Evolutionary conservation across 2,797 vertebrate species (phyloP), one percentile per base, ranked within the genome.

Genomic region (Sebastes oblongus): DNA sequence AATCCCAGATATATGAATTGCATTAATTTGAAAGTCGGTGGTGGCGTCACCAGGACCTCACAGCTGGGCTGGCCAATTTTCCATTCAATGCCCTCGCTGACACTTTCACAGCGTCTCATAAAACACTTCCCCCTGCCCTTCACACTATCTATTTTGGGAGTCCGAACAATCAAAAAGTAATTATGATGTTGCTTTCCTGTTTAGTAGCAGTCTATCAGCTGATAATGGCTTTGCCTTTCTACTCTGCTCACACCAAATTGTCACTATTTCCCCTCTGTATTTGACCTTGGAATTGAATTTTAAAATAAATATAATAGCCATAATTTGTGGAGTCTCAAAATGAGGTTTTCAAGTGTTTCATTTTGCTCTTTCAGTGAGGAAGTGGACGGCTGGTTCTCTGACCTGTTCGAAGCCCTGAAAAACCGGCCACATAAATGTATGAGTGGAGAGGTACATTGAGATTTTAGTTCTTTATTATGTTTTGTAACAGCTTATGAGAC

Each of bases 331-430:
- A 30, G 29, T 69, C 69, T 81, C 12, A 71, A 78, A 80, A 77
- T 73, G 3, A 29, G 29, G 8, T 76, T 65, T 60, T 42, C 14
- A 52, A 71, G 32, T 67, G 13, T 66, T 54, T 66, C 27, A 8
- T 56, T 56, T 9, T 81, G 11, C 56, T 7, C 66, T 79, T 85
- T 32, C 27, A 96, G 96, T 3, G n/a, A 66, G 2, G 93, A 94
- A 2, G 89, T 92, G 71, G 85, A 95, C 0, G 59, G 54, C 8
- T 96, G 95, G 95, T 94, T 91, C 81, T 27, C 24, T 52, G 90
- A 74, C 62, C 77, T 96, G 56, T 90, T 75, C 75, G 77, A 90
- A 0, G 89, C 87, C 50, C 60, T 94, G 77, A 89, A 90, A 50
- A 75, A 73, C 65, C 78, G 80, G 4, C 89, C 93, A 22, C 75